These are phyloP conservation scores for Drosophila colorata DNA, from an alignment of 2,888 invertebrate species.

Conservation along the genomic window DNA sequence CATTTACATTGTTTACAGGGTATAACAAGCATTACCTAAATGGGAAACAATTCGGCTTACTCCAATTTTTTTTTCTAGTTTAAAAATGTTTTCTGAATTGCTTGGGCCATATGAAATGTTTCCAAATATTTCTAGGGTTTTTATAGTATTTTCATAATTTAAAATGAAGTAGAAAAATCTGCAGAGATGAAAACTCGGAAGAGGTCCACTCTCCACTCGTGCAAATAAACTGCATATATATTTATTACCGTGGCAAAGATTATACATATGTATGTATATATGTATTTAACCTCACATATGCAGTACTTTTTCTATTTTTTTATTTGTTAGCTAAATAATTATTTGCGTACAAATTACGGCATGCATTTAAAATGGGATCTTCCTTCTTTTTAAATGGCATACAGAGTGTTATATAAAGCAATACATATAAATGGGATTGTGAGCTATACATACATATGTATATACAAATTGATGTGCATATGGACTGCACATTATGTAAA, in stretches of 20 bases:
- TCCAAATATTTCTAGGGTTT: no score
- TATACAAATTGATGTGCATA: conserved; percentile 11
- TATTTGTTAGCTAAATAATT: conserved; percentile 65
- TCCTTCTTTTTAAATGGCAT: conserved; percentile 3
- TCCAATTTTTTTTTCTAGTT: no score
- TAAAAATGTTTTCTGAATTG: no score
- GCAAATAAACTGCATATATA: background rate
- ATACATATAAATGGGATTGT: conserved; percentile 5
- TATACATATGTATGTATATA: conserved; percentile 9
- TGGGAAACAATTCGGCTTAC: no score
- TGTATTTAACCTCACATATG: conserved; percentile 3
- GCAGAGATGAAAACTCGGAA: background rate
- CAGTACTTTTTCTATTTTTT: conserved; percentile 9
- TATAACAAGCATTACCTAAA: no score
- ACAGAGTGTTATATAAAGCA: conserved; percentile 34
- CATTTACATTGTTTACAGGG: no score
- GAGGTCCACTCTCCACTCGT: background rate
- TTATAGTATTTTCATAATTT: no score
- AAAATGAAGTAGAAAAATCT: background rate
- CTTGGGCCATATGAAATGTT: no score
- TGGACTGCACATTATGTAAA: conserved; percentile 49
- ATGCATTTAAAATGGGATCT: conserved; percentile 20
- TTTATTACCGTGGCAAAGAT: background rate
- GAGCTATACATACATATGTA: conserved; percentile 11
- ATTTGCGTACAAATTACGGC: conserved; percentile 38